Evolutionary conservation across 1,140 invertebrate species (phyloP).

Genomic region (Olivierus martensii): DNA sequence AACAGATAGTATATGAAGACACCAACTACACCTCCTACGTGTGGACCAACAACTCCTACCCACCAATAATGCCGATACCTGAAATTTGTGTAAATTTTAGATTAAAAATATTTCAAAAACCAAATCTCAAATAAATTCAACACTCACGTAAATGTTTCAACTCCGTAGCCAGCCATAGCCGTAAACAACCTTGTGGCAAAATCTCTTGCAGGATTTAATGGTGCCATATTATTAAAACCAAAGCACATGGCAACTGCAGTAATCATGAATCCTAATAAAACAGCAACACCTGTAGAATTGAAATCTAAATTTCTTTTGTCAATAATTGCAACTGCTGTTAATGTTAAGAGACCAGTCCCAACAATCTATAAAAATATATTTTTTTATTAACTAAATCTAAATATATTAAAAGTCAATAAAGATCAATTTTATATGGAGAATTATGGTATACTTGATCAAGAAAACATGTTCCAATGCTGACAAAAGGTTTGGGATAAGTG

Average conservation of each 20-base stretch:
- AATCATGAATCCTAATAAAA: conserved; percentile 38
- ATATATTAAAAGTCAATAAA: too few relatives aligned
- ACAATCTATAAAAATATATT: conserved; percentile 38
- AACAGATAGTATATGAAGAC: conserved; percentile 39
- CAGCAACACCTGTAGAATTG: conserved; percentile 28
- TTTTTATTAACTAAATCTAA: too few relatives aligned
- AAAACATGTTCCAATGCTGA: conserved; percentile 31
- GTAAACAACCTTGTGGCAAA: conserved; percentile 42
- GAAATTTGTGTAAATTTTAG: too few relatives aligned
- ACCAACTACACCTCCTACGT: conserved; percentile 39
- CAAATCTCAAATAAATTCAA: too few relatives aligned
- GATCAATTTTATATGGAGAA: too few relatives aligned
- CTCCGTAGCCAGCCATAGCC: conserved; percentile 39
- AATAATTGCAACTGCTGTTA: conserved; percentile 37
- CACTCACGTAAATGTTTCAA: neutral
- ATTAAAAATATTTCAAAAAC: too few relatives aligned
- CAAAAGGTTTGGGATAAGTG: conserved; percentile 38
- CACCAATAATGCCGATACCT: conserved; percentile 38
- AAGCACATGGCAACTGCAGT: conserved; percentile 39
- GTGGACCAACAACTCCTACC: conserved; percentile 41
- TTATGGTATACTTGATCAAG: conserved; percentile 42
- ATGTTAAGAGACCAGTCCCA: conserved; percentile 40
- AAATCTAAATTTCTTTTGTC: conserved; percentile 37
- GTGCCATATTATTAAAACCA: conserved; percentile 41
- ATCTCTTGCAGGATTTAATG: conserved; percentile 47